These are phyloP conservation scores for Stercorarius parasiticus DNA, from an alignment of 2,113 vertebrate genomes.

Conservation along the genomic window DNA sequence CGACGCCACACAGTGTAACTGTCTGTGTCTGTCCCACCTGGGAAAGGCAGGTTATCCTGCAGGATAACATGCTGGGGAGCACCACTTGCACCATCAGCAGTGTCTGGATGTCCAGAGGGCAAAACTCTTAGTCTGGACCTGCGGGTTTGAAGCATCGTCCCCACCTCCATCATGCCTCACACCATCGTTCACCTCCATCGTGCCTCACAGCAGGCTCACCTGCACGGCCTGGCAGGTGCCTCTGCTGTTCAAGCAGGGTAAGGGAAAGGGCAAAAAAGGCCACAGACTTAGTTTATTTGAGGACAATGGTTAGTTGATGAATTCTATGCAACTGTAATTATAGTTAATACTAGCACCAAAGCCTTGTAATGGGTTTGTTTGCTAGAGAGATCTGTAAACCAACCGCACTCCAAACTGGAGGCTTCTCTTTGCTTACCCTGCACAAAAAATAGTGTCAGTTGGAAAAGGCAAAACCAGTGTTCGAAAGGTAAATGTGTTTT, in stretches of 20 bases:
- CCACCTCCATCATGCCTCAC: rapidly evolving
- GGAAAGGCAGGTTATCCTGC: background rate
- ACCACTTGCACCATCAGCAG: background rate
- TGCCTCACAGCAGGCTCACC: background rate
- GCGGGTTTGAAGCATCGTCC: rapidly evolving
- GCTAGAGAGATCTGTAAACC: background rate
- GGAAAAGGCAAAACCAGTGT: background rate
- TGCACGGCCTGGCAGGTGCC: background rate
- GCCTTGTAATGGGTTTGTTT: background rate
- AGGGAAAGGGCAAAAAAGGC: background rate
- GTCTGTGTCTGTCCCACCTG: background rate
- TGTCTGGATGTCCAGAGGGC: background rate
- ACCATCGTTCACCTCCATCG: background rate
- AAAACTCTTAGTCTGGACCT: background rate
- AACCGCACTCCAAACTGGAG: background rate
- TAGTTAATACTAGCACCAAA: background rate
- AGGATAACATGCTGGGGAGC: background rate
- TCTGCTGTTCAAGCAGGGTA: background rate
- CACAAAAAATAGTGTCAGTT: background rate
- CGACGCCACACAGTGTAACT: rapidly evolving
- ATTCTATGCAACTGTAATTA: background rate
- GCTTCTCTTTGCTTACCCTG: background rate
- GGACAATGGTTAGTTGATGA: background rate
- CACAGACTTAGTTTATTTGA: background rate
- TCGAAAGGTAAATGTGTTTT: conserved; percentile 39